Base-by-base conservation (phyloP, 2,797 vertebrate species). In the Gymnodraco acuticeps region DNA sequence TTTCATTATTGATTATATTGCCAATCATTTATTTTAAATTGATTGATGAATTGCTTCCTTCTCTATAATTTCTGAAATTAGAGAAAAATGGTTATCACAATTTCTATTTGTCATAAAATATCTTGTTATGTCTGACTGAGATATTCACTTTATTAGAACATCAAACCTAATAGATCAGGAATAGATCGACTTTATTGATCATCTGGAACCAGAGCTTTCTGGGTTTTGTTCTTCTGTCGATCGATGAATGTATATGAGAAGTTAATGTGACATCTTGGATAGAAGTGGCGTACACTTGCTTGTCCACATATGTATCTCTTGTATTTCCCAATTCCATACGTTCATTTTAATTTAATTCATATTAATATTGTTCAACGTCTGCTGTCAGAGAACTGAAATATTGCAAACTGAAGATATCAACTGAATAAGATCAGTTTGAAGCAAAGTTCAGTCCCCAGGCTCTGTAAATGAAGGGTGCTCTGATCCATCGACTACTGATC, bases 261-360 rank as follows among this genome's bases (percentile, higher is more conserved):
- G 17, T 75, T 50, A 65, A 72, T 76, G 71, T 27, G 63, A 45
- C 27, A 54, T 59, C 62, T 47, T 1, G 31, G 1, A 3, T 10
- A 73, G 50, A 54, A 14, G 61, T 62, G 61, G 16, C 47, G 60
- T 11, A 20, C 46, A 41, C 20, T 50, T 50, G 63, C 82, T 84
- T 50, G 80, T 86, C 75, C 88, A 59, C 77, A 38, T 38, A 9
- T 77, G 45, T 72, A 31, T 68, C 66, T 68, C 66, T 61, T 41
- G 13, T 27, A 42, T 61, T 12, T 38, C 8, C 48, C 72, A 2
- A 43, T 56, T 12, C 16, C 3, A 33, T 16, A 4, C 6, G 1
- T 46, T 50, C 13, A 5, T 55, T 43, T 45, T 19, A 50, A 15
- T 10, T 70, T 23, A 16, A 48, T 51, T 51, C 10, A 27, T 27